A percentile compares a stretch with the other conserved stretches of the same genome.
Evolutionary conservation across 2,888 invertebrate species (phyloP).

Genomic region (Pachymerium ferrugineum): DNA sequence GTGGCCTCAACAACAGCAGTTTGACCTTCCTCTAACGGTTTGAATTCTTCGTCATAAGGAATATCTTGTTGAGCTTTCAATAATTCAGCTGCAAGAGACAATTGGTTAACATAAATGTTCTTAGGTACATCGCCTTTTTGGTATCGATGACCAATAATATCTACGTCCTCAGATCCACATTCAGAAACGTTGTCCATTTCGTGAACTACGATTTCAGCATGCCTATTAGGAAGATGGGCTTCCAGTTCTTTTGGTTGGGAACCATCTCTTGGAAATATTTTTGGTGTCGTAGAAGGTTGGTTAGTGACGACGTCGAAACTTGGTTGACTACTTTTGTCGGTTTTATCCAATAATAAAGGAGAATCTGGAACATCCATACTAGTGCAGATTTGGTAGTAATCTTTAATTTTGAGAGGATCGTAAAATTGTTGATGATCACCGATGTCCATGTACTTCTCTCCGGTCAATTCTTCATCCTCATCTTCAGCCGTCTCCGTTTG

Average conservation of each 20-base stretch:
- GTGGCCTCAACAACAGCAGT: neutral
- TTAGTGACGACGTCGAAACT: neutral
- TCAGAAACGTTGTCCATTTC: constrained; percentile 38
- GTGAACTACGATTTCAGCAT: constrained; percentile 38
- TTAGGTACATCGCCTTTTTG: constrained; percentile 35
- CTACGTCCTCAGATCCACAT: constrained; percentile 40
- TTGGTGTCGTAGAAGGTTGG: neutral
- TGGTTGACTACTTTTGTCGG: neutral
- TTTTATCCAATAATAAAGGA: neutral
- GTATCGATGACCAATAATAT: constrained; percentile 38
- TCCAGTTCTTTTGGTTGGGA: neutral
- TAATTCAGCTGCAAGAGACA: constrained; percentile 39
- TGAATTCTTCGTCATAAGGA: constrained; percentile 39
- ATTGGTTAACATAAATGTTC: constrained; percentile 37
- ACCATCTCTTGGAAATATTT: neutral
- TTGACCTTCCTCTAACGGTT: constrained; percentile 33
- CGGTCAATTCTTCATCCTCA: neutral
- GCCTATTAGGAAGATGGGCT: neutral
- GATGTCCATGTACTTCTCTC: constrained; percentile 4
- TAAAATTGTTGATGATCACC: constrained; percentile 16
- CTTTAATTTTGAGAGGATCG: neutral
- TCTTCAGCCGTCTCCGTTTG: neutral
- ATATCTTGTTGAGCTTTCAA: constrained; percentile 37
- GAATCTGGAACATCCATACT: constrained; percentile 30
- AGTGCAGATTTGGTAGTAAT: constrained; percentile 29